Percentiles rank a stretch among this genome's conserved stretches.
Evolutionary conservation across 2,113 vertebrate species (phyloP).

Genomic region (Tupaia chinensis): DNA sequence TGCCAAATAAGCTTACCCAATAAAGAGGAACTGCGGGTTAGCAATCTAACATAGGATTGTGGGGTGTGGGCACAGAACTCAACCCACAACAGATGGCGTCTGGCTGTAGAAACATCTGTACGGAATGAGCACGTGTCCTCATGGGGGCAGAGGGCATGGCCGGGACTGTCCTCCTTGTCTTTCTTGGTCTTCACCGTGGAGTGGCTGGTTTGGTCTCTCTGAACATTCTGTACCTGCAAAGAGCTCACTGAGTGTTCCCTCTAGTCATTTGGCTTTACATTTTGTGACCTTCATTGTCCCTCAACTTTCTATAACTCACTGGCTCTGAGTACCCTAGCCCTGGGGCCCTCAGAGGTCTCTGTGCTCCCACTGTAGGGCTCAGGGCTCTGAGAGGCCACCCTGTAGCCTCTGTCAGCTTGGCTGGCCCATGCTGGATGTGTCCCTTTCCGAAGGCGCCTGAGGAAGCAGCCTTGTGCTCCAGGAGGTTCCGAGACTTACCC

Average conservation of each 20-base stretch:
- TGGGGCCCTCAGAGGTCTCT: neutral
- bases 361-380: neutral
- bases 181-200: neutral
- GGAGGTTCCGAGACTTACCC: neutral
- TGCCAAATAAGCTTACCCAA: constrained; percentile 14
- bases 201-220: neutral
- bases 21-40: neutral
- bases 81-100: neutral
- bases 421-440: neutral
- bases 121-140: neutral
- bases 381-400: neutral
- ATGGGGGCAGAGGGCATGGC: neutral
- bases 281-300: neutral
- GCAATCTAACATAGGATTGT: neutral
- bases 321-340: neutral
- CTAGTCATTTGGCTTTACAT: neutral
- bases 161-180: rapidly evolving
- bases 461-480: neutral
- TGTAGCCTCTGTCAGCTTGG: neutral
- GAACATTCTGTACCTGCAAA: neutral
- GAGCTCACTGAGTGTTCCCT: neutral
- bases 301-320: neutral
- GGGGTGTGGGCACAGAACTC: neutral
- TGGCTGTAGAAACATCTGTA: neutral
- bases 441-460: neutral